phyloP scores from a whole-genome alignment of 1,140 invertebrate genomes.

The Bombus ignitus region DNA sequence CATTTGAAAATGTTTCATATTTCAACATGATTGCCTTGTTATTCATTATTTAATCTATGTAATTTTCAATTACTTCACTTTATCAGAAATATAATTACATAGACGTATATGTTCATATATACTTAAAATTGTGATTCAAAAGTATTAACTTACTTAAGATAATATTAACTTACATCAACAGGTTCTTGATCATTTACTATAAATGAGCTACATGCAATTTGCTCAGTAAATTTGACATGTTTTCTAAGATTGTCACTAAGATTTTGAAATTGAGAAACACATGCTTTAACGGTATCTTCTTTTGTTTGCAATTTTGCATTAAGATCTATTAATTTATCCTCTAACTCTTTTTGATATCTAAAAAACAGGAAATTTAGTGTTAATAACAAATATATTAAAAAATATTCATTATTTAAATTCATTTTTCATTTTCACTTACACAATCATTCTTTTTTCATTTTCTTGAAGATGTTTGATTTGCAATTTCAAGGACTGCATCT shows the following conservation, averaged over 20 bases:
- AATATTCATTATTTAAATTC: constrained; percentile 17
- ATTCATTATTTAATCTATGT: background rate
- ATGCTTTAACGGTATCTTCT: constrained; percentile 66
- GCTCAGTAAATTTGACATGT: constrained; percentile 54
- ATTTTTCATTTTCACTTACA: constrained; percentile 59
- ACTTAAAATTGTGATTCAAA: background rate
- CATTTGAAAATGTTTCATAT: constrained; percentile 22
- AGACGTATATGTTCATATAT: constrained; percentile 12
- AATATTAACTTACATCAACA: constrained; percentile 66
- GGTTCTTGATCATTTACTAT: constrained; percentile 44
- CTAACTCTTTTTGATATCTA: constrained; percentile 67
- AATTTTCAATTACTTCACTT: constrained; percentile 10
- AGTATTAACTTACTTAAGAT: constrained; percentile 9
- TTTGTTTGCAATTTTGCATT: constrained; percentile 60
- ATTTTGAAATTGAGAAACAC: constrained; percentile 60
- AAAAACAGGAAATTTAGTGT: constrained; percentile 33
- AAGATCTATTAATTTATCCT: constrained; percentile 64
- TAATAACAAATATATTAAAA: background rate
- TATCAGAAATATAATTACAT: background rate
- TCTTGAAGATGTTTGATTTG: constrained; percentile 64
- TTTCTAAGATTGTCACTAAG: constrained; percentile 67
- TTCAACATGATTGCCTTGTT: constrained; percentile 61
- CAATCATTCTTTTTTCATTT: constrained; percentile 62
- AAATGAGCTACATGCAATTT: constrained; percentile 45
- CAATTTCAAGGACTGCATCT: constrained; percentile 61